Percentiles rank a stretch among this genome's conserved stretches.
Evolutionary conservation across 2,888 invertebrate genomes (phyloP).

Genomic region (Macaria notata): DNA sequence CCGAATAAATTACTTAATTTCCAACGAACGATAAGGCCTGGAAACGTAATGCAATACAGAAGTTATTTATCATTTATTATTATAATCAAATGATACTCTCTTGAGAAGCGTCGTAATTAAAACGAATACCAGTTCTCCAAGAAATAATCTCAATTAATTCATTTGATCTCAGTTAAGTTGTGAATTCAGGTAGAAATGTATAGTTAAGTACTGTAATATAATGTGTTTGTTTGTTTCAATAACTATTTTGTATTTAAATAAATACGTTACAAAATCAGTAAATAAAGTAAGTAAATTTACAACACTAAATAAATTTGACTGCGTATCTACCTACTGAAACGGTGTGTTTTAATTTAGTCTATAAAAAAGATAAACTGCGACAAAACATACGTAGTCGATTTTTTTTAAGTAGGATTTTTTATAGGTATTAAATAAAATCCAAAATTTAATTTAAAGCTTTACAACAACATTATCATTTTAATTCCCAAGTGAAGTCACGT

Average conservation of each 20-base stretch:
- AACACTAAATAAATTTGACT: too few species aligned
- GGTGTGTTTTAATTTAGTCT: too few species aligned
- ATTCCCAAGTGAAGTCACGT: neutral
- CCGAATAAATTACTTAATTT: neutral
- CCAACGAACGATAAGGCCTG: neutral
- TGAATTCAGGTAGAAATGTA: too few species aligned
- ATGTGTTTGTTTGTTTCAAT: conserved; percentile 1
- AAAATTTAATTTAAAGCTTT: too few species aligned
- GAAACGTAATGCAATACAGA: neutral
- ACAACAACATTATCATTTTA: neutral
- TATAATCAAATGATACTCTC: conserved; percentile 26
- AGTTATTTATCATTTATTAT: conserved; percentile 14
- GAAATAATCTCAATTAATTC: conserved; percentile 28
- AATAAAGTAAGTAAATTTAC: too few species aligned
- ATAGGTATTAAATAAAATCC: too few species aligned
- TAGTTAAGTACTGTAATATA: neutral
- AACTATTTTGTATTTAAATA: too few species aligned
- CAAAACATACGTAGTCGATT: too few species aligned
- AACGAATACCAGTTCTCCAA: conserved; percentile 11
- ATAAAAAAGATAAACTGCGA: too few species aligned
- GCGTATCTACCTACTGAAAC: too few species aligned
- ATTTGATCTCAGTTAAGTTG: conserved; percentile 10
- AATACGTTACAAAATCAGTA: too few species aligned
- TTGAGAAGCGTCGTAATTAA: conserved; percentile 26
- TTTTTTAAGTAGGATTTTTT: too few species aligned